A percentile compares a stretch with the other conserved stretches of the same genome.
These are phyloP conservation scores for Tretioscincus oriximinensis DNA, from an alignment of 2,113 vertebrate genomes.

Conservation along the genomic window DNA sequence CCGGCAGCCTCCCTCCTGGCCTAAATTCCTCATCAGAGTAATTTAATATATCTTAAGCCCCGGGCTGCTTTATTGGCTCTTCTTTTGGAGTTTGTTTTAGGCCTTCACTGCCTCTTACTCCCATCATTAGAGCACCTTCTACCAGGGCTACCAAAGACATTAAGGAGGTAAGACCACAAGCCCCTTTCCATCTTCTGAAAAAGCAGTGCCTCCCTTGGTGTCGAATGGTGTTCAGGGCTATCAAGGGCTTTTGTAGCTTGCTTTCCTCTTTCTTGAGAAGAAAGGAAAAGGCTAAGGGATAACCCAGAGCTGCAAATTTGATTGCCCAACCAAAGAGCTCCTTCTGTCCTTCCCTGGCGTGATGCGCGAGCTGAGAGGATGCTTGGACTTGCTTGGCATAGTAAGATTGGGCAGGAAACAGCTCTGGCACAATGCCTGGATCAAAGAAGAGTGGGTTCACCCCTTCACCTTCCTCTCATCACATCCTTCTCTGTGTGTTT, in stretches of 20 bases:
- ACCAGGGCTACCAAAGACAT: conserved; percentile 79
- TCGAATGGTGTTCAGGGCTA: conserved; percentile 82
- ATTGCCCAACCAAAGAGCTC: conserved; percentile 56
- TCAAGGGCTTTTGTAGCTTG: conserved; percentile 78
- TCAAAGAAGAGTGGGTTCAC: no score
- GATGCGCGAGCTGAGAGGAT: conserved; percentile 46
- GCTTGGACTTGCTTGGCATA: not conserved
- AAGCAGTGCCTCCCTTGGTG: conserved; percentile 82
- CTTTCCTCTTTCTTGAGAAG: not conserved
- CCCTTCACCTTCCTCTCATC: not conserved
- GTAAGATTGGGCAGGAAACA: not conserved
- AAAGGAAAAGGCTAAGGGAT: conserved; percentile 57
- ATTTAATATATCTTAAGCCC: conserved; percentile 98
- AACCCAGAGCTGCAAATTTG: conserved; percentile 68
- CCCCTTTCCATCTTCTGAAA: conserved; percentile 83
- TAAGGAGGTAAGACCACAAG: conserved; percentile 77
- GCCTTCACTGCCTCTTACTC: conserved; percentile 84
- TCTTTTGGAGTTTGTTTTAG: conserved; percentile 93
- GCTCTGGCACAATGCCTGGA: not conserved
- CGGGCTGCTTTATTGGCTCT: conserved; percentile 87
- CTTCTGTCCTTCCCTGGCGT: not conserved
- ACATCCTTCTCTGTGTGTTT: not conserved
- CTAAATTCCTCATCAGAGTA: conserved; percentile 97
- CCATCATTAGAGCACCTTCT: conserved; percentile 83
- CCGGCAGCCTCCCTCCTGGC: conserved; percentile 88